Base-by-base conservation (phyloP, 2,888 invertebrate genomes). In the Hedychridium roseum region DNA sequence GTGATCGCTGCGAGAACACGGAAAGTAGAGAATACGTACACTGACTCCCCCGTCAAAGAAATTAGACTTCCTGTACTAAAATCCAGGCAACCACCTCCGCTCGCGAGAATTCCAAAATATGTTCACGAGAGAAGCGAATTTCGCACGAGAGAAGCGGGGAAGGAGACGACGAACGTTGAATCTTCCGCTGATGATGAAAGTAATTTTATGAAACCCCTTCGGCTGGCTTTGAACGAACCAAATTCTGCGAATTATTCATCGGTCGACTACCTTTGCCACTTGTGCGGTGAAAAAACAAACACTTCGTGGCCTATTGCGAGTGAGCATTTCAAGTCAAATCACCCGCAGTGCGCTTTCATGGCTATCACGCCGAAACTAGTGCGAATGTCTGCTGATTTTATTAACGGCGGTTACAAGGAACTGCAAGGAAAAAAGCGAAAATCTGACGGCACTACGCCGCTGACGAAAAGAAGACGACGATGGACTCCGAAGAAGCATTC, bases 201-300 rank as follows among this genome's bases (percentile, higher is more conserved):
- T n/a, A n/a, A n/a, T n/a, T 31, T 12, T 5, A 36, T 18, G 18
- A 17, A 36, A 36, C 12, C 20, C 20, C n/a, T 20, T 6, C 54
- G 73, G 18, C 64, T 75, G 2, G 74, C 75, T 9, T 20, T 76
- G 2, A 73, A 71, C 43, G 65, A 61, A 7, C 68, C 70, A 0
- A 39, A 17, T 6, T 44, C 43, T 26, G 20, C 18, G 18, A 47
- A 18, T 3, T 9, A 1, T 52, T 2, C 17, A 27, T 1, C 42
- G 65, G 2, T n/a, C n/a, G 51, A 66, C 46, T 76, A 71, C 21
- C 57, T 61, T 7, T 78, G 78, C 30, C 76, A 77, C 34, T 44
- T 75, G 2, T 78, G 78, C 27, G 64, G 68, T 0, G 71, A 76
- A 11, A 32, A 54, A 9, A 73, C 78, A 20, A 70, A 70, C 38